Conservation (phyloP, 2,113 vertebrate genomes). For the Sapajus apella region DNA sequence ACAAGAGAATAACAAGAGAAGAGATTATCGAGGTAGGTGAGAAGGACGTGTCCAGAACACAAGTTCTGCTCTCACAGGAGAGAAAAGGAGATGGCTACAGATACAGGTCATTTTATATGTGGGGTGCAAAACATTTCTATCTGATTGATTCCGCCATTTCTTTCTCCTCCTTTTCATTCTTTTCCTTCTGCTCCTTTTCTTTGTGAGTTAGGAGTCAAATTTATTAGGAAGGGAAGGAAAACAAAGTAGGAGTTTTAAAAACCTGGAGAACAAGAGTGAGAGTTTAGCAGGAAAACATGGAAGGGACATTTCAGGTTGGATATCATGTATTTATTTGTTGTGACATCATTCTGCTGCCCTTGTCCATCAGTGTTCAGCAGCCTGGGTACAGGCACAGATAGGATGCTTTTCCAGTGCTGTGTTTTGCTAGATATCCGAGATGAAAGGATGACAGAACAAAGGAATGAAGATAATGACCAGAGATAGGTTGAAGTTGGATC, state of each 20-base stretch:
- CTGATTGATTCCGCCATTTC: neutral
- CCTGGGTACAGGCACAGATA: neutral
- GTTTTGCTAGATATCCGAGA: neutral
- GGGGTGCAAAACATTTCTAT: neutral
- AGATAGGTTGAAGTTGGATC: neutral
- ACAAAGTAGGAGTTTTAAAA: neutral
- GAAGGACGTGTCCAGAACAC: neutral
- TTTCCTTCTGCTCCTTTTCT: neutral
- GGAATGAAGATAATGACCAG: neutral
- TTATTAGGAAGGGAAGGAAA: neutral
- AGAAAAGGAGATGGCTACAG: neutral
- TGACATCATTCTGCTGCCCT: neutral
- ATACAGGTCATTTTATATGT: neutral
- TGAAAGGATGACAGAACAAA: neutral
- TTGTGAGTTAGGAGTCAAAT: neutral
- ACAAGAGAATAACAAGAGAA: neutral
- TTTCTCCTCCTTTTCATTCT: neutral
- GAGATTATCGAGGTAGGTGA: neutral
- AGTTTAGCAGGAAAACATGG: neutral
- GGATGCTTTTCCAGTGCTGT: neutral
- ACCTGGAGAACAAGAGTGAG: neutral
- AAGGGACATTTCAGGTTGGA: neutral
- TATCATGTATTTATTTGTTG: neutral
- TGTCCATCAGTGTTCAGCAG: neutral
- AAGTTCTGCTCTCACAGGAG: neutral